Percentiles rank a stretch among this genome's conserved stretches.
phyloP scores from a whole-genome alignment of 1,140 invertebrate genomes.

The Hycleus phaleratus region DNA sequence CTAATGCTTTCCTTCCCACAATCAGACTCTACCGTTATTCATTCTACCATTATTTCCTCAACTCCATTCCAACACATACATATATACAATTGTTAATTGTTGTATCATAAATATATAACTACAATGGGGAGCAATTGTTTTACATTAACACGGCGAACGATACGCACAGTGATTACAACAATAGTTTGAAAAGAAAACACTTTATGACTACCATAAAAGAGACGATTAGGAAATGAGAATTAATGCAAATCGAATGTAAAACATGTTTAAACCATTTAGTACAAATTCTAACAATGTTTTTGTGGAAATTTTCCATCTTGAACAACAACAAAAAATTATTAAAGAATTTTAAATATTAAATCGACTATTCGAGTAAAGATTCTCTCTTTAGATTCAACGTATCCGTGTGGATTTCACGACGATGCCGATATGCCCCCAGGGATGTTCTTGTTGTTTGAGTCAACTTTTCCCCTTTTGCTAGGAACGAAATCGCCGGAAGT shows the following conservation, averaged over 20 bases:
- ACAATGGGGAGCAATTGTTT: constrained; percentile 15
- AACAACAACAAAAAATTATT: too few species aligned
- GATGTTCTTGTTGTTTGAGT: too few species aligned
- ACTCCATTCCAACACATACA: constrained; percentile 4
- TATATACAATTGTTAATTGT: constrained; percentile 13
- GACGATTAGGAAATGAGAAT: constrained; percentile 13
- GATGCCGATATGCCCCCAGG: too few species aligned
- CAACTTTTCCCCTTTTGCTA: not conserved
- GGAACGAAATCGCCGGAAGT: not conserved
- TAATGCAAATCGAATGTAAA: constrained; percentile 16
- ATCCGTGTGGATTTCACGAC: too few species aligned
- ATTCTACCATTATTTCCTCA: constrained; percentile 12
- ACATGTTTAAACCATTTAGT: constrained; percentile 9
- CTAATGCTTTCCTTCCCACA: constrained; percentile 13
- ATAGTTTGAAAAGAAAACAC: constrained; percentile 13
- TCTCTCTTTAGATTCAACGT: too few species aligned
- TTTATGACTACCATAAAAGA: constrained; percentile 15
- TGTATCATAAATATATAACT: constrained; percentile 15
- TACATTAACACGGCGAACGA: constrained; percentile 9
- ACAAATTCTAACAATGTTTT: not conserved
- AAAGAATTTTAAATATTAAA: too few species aligned
- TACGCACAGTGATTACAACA: constrained; percentile 11
- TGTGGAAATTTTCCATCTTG: too few species aligned
- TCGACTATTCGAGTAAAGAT: too few species aligned
- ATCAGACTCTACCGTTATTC: constrained; percentile 13